phyloP scores from a whole-genome alignment of 1,140 invertebrate genomes.

The Ladona fulva region DNA sequence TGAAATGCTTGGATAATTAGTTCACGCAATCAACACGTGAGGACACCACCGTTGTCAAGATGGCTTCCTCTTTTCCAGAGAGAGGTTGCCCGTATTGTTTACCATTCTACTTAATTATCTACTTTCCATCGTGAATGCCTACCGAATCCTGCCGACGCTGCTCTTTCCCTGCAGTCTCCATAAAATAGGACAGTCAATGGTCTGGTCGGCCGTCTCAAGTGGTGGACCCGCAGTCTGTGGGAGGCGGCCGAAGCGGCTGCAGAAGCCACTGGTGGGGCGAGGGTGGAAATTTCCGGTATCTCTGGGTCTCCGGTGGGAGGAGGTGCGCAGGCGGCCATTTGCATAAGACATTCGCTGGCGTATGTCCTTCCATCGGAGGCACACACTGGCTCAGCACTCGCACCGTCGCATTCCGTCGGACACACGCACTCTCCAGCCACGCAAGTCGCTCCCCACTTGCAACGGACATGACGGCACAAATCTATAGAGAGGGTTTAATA shows the following conservation, averaged over 20 bases:
- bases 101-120: no score
- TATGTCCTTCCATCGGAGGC: slow-evolving; percentile 75
- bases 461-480: slow-evolving; percentile 65
- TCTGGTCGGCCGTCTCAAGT: slow-evolving; percentile 21
- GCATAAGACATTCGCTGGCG: slow-evolving; percentile 75
- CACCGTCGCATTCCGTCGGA: slow-evolving; percentile 56
- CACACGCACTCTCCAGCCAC: slow-evolving; percentile 76
- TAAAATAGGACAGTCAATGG: slow-evolving; percentile 64
- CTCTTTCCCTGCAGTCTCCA: slow-evolving; percentile 68
- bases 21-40: no score
- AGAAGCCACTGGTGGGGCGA: background rate
- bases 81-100: no score
- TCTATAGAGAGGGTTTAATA: slow-evolving; percentile 44
- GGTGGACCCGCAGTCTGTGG: background rate
- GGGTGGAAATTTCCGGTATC: background rate
- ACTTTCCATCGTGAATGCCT: no score
- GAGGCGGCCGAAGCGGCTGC: slow-evolving; percentile 13
- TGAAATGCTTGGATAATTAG: no score
- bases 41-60: no score
- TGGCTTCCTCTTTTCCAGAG: no score
- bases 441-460: slow-evolving; percentile 70
- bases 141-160: slow-evolving; percentile 49
- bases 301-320: slow-evolving; percentile 35
- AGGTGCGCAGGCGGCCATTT: slow-evolving; percentile 54
- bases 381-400: slow-evolving; percentile 64